Conservation (phyloP, 1,140 invertebrate genomes). For the Gonatopus flavifemur region DNA sequence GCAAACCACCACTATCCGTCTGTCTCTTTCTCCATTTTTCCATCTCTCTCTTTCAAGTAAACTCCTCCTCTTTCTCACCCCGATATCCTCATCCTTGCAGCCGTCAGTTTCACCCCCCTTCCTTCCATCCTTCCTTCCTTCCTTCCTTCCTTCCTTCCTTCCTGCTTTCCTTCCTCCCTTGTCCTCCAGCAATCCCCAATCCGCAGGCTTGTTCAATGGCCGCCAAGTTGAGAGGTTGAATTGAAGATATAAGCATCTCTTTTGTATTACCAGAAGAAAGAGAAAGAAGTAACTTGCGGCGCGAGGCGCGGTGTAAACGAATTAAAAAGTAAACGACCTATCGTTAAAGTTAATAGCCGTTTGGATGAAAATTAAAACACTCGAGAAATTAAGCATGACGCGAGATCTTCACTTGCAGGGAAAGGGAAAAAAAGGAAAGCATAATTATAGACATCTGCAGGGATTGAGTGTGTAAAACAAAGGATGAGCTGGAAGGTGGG, state of each 20-base stretch:
- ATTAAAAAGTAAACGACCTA: slow-evolving; percentile 56
- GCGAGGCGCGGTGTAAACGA: slow-evolving; percentile 52
- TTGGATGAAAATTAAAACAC: slow-evolving; percentile 58
- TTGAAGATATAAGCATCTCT: slow-evolving; percentile 53
- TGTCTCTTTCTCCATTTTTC: slow-evolving; percentile 1
- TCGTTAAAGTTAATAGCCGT: slow-evolving; percentile 56
- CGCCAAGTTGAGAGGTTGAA: slow-evolving; percentile 48
- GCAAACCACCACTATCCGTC: slow-evolving; percentile 24
- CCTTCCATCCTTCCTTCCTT: not conserved
- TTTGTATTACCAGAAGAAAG: no score
- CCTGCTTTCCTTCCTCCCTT: not conserved
- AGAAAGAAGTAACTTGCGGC: no score
- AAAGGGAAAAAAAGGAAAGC: not conserved
- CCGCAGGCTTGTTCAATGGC: slow-evolving; percentile 41
- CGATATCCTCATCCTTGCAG: slow-evolving; percentile 8
- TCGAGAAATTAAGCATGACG: slow-evolving; percentile 44
- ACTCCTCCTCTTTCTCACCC: slow-evolving; percentile 26
- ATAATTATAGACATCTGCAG: not conserved
- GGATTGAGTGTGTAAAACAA: no score
- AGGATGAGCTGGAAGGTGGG: no score
- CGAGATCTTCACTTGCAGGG: not conserved
- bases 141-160: slow-evolving; percentile 2
- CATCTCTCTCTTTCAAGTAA: slow-evolving; percentile 11
- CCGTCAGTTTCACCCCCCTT: slow-evolving; percentile 6
- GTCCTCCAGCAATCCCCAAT: slow-evolving; percentile 7